phyloP scores from a whole-genome alignment of 2,797 vertebrate species.

The Phoxinus dragarum region DNA sequence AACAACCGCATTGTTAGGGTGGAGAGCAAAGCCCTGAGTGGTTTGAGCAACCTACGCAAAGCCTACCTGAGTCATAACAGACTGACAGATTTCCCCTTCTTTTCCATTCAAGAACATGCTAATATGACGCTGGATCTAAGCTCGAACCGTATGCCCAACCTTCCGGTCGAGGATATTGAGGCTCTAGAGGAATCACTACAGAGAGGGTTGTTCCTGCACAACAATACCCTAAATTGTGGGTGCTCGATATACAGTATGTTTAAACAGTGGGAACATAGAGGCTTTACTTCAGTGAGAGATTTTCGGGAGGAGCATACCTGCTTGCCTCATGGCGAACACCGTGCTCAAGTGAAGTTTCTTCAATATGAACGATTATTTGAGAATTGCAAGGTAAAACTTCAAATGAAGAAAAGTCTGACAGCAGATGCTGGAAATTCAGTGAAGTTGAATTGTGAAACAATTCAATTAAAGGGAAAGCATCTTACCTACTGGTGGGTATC shows the following conservation, averaged over 20 bases:
- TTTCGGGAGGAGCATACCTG: constrained; percentile 85
- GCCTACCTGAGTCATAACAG: constrained; percentile 91
- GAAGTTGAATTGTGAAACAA: constrained; percentile 81
- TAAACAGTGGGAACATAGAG: constrained; percentile 80
- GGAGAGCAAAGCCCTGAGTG: constrained; percentile 79
- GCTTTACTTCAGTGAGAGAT: constrained; percentile 81
- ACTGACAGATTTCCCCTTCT: constrained; percentile 89
- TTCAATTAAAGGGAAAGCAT: constrained; percentile 61
- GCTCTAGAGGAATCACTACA: constrained; percentile 80
- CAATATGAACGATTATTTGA: constrained; percentile 82
- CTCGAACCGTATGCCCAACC: constrained; percentile 83
- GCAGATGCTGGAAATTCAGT: constrained; percentile 72
- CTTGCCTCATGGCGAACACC: constrained; percentile 76
- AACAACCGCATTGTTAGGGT: constrained; percentile 85
- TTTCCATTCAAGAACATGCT: constrained; percentile 78
- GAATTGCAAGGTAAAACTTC: constrained; percentile 75
- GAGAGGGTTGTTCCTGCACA: constrained; percentile 89
- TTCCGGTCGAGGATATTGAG: constrained; percentile 80
- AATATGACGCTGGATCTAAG: constrained; percentile 89
- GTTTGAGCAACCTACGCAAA: constrained; percentile 77
- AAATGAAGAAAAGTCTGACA: constrained; percentile 63
- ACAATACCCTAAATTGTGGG: constrained; percentile 89
- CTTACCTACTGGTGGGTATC: constrained; percentile 87
- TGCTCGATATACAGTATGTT: constrained; percentile 87
- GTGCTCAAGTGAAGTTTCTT: constrained; percentile 83